Evolutionary conservation across 2,888 invertebrate genomes (phyloP), one percentile per base, ranked within the genome.

Genomic region (Labia minor): DNA sequence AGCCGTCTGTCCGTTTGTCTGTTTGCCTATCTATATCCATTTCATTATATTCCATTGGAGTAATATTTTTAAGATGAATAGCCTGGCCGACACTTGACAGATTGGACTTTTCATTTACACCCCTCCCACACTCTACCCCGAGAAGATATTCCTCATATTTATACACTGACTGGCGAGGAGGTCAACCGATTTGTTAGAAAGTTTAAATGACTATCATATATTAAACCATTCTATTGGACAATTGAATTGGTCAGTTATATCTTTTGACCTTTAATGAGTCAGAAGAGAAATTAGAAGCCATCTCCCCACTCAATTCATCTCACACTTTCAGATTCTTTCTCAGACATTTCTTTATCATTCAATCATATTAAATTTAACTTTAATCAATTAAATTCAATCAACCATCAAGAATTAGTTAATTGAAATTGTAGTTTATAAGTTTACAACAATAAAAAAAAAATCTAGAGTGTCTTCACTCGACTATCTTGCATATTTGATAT

Each of bases 11-110:
- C n/a, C 49, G 49, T 49, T 10, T 49, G 49, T 49, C 49, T 49
- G 49, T 49, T 49, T 49, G 49, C 49, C 49, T 49, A 49, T 49
- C 49, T 49, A 49, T 49, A 49, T 49, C 49, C 49, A 49, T 49
- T 49, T 14, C 49, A 49, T 33, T 33, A 6, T 11, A 33, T 49
- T 49, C 49, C 49, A 49, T 49, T 49, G 3, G 49, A 49, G 49
- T 49, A 49, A 49, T 49, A 49, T 49, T 49, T 49, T 49, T 49
- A 49, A 49, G 49, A 49, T 49, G 49, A 49, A 49, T 49, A 49
- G 49, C 49, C 49, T 49, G 14, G 49, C 49, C 49, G 49, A 49
- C 49, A 49, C 49, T 49, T 49, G 49, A 49, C 49, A 49, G 49
- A 49, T 49, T 49, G 49, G 49, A 49, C 49, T 49, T 49, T 49